phyloP scores from a whole-genome alignment of 92 coral and sea anemone species.

The Parazoanthus swiftii region DNA sequence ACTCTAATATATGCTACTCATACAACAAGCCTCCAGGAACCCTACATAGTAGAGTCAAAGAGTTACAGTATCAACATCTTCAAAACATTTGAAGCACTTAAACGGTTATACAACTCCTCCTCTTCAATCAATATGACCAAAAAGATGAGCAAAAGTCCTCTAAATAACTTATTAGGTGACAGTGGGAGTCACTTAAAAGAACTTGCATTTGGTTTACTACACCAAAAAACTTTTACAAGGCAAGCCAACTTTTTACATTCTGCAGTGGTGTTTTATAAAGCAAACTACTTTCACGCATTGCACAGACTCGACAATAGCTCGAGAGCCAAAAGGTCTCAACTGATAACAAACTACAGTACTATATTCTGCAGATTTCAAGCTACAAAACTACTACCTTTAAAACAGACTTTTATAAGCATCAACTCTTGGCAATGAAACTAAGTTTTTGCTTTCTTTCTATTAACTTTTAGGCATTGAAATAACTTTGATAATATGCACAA shows the following conservation, averaged over 20 bases:
- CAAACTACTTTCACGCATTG: background rate
- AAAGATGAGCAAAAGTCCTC: background rate
- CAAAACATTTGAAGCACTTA: conserved; percentile 24
- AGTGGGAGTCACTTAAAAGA: no score
- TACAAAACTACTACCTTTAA: no score
- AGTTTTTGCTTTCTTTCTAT: background rate
- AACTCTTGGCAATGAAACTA: background rate
- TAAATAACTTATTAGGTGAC: no score
- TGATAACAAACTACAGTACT: background rate
- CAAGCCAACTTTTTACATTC: no score
- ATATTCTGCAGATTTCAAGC: background rate
- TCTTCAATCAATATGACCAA: conserved; percentile 4
- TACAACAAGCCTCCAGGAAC: background rate
- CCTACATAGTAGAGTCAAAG: conserved; percentile 52
- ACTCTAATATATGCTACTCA: no score
- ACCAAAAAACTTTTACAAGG: background rate
- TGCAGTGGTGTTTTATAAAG: no score
- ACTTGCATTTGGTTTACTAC: no score
- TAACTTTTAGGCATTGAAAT: background rate
- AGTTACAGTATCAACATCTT: background rate
- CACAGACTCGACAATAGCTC: background rate
- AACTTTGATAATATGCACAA: background rate
- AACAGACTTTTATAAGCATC: background rate
- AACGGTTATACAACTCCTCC: background rate
- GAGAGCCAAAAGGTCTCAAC: background rate